phyloP scores from a whole-genome alignment of 2,797 vertebrate genomes.

The Helarctos malayanus region DNA sequence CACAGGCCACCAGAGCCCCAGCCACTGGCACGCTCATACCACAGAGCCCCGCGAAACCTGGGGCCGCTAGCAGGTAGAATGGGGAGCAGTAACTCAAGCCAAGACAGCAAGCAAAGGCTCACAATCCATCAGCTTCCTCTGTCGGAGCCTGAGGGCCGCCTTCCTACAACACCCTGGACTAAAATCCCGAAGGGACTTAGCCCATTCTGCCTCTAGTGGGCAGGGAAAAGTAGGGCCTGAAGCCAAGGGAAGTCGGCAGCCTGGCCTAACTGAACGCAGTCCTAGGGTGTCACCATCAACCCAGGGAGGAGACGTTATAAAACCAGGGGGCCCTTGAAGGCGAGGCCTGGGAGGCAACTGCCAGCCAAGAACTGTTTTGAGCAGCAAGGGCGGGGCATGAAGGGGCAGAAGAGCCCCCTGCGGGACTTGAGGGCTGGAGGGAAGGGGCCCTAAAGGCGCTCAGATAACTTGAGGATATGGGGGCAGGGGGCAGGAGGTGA shows the following conservation, averaged over 20 bases:
- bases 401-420: not conserved
- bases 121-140: not conserved
- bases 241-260: not conserved
- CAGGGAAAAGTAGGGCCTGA: slow-evolving; percentile 35
- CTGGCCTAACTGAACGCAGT: not conserved
- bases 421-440: no score
- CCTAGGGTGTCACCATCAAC: not conserved
- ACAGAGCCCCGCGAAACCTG: not conserved
- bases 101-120: not conserved
- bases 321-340: not conserved
- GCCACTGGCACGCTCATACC: not conserved
- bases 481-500: not conserved
- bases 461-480: not conserved
- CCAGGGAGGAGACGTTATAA: not conserved
- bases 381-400: not conserved
- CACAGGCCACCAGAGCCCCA: not conserved
- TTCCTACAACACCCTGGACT: not conserved
- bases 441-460: not conserved
- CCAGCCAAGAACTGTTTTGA: not conserved
- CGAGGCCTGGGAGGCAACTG: not conserved
- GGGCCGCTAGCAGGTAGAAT: not conserved
- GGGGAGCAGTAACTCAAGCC: not conserved
- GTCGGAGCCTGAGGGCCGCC: not conserved
- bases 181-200: not conserved
- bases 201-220: slow-evolving; percentile 32